phyloP scores from a whole-genome alignment of 2,113 vertebrate species.

The Mustela lutreola region DNA sequence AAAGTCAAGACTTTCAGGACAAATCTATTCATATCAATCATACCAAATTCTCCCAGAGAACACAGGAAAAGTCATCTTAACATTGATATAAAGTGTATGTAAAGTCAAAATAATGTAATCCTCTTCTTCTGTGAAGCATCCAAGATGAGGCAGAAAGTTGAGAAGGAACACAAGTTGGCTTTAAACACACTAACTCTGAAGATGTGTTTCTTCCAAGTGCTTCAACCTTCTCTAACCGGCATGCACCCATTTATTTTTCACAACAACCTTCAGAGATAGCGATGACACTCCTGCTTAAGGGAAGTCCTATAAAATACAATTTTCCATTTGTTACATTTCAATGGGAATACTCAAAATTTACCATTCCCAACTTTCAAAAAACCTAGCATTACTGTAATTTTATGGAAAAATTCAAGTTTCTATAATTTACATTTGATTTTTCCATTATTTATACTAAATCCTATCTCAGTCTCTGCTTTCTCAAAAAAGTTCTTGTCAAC shows the following conservation, averaged over 20 bases:
- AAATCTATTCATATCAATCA: not conserved
- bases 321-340: conserved; percentile 62
- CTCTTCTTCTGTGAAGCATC: not conserved
- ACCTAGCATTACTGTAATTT: conserved; percentile 49
- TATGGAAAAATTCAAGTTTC: conserved; percentile 39
- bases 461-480: conserved; percentile 40
- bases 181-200: conserved; percentile 18
- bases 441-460: conserved; percentile 69
- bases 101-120: conserved; percentile 35
- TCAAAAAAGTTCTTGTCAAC: conserved; percentile 55
- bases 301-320: conserved; percentile 62
- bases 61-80: not conserved
- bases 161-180: not conserved
- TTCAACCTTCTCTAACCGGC: not conserved
- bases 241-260: not conserved
- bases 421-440: conserved; percentile 59
- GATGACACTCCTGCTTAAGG: conserved; percentile 42
- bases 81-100: not conserved
- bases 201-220: not conserved
- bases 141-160: not conserved
- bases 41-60: not conserved
- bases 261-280: conserved; percentile 2
- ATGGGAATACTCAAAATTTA: conserved; percentile 55
- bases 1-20: not conserved
- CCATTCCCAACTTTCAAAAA: conserved; percentile 38